phyloP scores from a whole-genome alignment of 2,113 vertebrate genomes.

The Nothoprocta perdicaria region DNA sequence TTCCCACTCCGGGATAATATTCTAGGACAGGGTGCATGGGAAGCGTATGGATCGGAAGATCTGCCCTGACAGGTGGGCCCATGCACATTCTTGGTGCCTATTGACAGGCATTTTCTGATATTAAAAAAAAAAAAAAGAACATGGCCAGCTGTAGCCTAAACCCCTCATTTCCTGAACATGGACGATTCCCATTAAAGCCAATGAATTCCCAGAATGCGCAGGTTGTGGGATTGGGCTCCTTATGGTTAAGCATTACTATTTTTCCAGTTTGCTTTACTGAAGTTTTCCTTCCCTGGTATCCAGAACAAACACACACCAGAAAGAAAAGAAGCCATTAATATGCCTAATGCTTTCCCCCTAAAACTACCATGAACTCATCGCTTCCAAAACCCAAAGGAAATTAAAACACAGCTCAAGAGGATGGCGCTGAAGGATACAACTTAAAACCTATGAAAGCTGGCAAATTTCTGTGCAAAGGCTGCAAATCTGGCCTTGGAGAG shows the following conservation, averaged over 20 bases:
- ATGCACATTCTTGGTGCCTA: background rate
- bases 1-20: background rate
- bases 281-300: background rate
- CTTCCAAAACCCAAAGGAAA: conserved; percentile 63
- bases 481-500: conserved; percentile 24
- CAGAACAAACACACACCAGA: background rate
- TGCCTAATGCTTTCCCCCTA: conserved; percentile 31
- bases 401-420: conserved; percentile 50
- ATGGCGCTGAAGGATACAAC: conserved; percentile 34
- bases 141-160: background rate
- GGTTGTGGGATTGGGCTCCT: background rate
- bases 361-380: conserved; percentile 64
- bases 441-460: conserved; percentile 46
- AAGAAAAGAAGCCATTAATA: background rate
- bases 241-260: background rate
- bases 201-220: background rate
- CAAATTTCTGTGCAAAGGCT: conserved; percentile 53
- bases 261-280: background rate
- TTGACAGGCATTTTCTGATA: background rate
- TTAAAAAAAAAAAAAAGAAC: background rate
- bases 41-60: background rate
- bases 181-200: background rate
- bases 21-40: background rate
- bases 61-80: background rate
- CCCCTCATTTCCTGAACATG: background rate